Evolutionary conservation across 2,113 vertebrate genomes (phyloP).

Genomic region (Serilophus lunatus): DNA sequence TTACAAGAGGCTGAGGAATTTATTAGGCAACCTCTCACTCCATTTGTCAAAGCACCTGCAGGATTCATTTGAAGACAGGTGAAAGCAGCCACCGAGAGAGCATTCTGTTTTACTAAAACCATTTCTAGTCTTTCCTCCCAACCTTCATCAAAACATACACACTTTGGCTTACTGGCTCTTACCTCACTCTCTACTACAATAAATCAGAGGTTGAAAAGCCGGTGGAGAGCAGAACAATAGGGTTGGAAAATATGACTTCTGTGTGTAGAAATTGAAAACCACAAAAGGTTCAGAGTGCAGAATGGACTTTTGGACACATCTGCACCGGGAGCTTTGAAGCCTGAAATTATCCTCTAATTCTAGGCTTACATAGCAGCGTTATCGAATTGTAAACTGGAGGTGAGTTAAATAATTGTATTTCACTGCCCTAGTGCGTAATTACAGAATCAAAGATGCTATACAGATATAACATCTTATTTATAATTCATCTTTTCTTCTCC

Average conservation of each 20-base stretch:
- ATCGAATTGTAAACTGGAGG: neutral
- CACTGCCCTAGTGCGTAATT: neutral
- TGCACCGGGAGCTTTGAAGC: neutral
- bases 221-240: neutral
- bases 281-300: neutral
- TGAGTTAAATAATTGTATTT: neutral
- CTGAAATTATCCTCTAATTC: neutral
- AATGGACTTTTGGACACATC: slow-evolving; percentile 24
- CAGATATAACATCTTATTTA: neutral
- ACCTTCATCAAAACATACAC: neutral
- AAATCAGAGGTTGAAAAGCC: slow-evolving; percentile 24
- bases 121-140: slow-evolving; percentile 24
- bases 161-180: slow-evolving; percentile 1
- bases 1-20: neutral
- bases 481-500: neutral
- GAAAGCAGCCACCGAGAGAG: slow-evolving; percentile 29
- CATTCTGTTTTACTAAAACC: slow-evolving; percentile 33
- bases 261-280: slow-evolving; percentile 22
- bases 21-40: slow-evolving; percentile 31
- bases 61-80: slow-evolving; percentile 18
- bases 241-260: slow-evolving; percentile 3
- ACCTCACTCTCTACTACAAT: neutral
- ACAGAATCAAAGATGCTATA: neutral
- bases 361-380: neutral
- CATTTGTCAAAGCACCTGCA: slow-evolving; percentile 58